These are phyloP conservation scores for Salticus scenicus DNA, from an alignment of 2,888 invertebrate species.

Conservation along the genomic window DNA sequence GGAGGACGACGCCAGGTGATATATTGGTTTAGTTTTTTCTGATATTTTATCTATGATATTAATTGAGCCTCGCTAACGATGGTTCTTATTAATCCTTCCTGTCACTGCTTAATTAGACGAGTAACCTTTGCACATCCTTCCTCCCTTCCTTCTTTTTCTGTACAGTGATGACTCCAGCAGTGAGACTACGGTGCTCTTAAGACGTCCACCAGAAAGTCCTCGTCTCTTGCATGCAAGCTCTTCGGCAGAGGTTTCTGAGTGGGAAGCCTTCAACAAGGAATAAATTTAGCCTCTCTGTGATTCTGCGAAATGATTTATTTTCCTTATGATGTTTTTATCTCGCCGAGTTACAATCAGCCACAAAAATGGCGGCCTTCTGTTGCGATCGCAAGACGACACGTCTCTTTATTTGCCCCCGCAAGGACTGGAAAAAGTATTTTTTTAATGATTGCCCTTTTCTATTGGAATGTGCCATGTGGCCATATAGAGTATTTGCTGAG, in stretches of 20 bases:
- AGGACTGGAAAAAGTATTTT: conserved; percentile 40
- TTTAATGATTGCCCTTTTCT: conserved; percentile 51
- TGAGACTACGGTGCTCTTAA: conserved; percentile 51
- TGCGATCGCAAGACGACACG: background rate
- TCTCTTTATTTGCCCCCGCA: conserved; percentile 17
- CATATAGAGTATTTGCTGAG: background rate
- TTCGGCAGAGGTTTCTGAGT: conserved; percentile 59
- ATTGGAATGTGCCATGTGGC: conserved; percentile 21
- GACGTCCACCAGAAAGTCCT: conserved; percentile 29
- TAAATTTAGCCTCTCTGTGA: conserved; percentile 32
- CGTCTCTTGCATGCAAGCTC: conserved; percentile 51
- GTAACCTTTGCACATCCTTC: conserved; percentile 30
- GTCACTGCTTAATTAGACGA: conserved; percentile 33
- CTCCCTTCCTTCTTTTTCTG: conserved; percentile 22
- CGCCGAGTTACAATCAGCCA: conserved; percentile 52
- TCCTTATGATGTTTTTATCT: conserved; percentile 35
- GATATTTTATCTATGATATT: background rate
- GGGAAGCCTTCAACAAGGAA: conserved; percentile 61
- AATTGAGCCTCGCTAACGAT: background rate
- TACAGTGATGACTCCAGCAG: conserved; percentile 65
- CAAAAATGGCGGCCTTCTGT: conserved; percentile 34
- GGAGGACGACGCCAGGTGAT: conserved; percentile 64
- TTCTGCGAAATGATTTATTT: conserved; percentile 34
- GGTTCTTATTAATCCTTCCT: conserved; percentile 17
- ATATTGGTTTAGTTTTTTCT: background rate